phyloP scores from a whole-genome alignment of 2,113 vertebrate species.

The Osmerus eperlanus region DNA sequence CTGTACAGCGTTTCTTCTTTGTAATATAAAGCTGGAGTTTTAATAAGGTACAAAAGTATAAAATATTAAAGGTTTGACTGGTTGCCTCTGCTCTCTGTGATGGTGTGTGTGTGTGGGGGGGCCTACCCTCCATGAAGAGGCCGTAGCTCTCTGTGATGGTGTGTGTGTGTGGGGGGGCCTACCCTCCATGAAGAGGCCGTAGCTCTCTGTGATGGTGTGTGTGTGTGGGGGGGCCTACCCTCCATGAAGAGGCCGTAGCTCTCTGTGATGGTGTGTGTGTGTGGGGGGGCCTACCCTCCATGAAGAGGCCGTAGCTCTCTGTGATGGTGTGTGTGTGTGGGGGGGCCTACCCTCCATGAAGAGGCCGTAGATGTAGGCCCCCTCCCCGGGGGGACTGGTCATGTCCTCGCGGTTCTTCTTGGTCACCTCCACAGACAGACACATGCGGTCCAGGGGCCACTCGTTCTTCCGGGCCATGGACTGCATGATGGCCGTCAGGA shows the following conservation, averaged over 20 bases:
- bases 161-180: neutral
- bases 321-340: too few relatives aligned
- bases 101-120: too few relatives aligned
- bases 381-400: constrained; percentile 71
- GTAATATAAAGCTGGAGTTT: constrained; percentile 50
- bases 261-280: too few relatives aligned
- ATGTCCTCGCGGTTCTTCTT: constrained; percentile 71
- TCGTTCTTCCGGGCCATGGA: constrained; percentile 74
- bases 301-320: constrained; percentile 64
- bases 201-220: too few relatives aligned
- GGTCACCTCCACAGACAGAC: constrained; percentile 73
- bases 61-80: constrained; percentile 19
- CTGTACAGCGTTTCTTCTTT: constrained; percentile 42
- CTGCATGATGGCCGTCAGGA: constrained; percentile 51
- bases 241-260: constrained; percentile 76
- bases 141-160: too few relatives aligned
- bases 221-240: constrained; percentile 47
- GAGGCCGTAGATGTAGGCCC: constrained; percentile 66
- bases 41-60: constrained; percentile 13
- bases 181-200: constrained; percentile 78
- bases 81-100: too few relatives aligned
- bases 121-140: constrained; percentile 76
- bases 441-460: constrained; percentile 79
- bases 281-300: constrained; percentile 66
- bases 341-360: constrained; percentile 73